A percentile compares a stretch with the other conserved stretches of the same genome.
phyloP scores from a whole-genome alignment of 2,888 invertebrate species.

The Athalia cordata region DNA sequence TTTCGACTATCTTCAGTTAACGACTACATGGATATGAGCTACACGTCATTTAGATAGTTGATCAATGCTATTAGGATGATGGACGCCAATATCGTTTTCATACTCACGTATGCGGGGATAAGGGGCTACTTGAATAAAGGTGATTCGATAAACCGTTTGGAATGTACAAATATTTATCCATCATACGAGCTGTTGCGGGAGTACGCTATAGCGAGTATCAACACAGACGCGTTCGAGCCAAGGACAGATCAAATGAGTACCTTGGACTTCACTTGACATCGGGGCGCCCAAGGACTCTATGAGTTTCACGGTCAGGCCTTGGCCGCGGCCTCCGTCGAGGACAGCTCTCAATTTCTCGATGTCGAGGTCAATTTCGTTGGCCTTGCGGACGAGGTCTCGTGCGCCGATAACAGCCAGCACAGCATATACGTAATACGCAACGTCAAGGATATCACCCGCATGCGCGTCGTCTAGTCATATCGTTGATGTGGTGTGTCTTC shows the following conservation, averaged over 20 bases:
- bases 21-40: too few relatives aligned
- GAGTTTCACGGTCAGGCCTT: conserved; percentile 36
- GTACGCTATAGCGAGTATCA: background rate
- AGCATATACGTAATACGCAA: background rate
- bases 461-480: too few relatives aligned
- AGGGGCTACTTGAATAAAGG: background rate
- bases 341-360: conserved; percentile 28
- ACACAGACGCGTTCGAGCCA: conserved; percentile 12
- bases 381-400: conserved; percentile 10
- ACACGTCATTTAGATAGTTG: too few relatives aligned
- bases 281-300: conserved; percentile 13
- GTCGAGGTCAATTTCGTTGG: conserved; percentile 35
- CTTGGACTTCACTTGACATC: conserved; percentile 11
- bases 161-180: background rate
- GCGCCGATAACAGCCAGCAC: too few relatives aligned
- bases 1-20: too few relatives aligned
- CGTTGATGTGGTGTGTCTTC: too few relatives aligned
- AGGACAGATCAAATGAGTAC: conserved; percentile 26
- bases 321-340: conserved; percentile 33
- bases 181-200: background rate
- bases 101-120: background rate
- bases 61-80: too few relatives aligned
- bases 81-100: background rate
- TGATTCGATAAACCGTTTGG: background rate
- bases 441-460: background rate